A percentile compares a stretch with the other conserved stretches of the same genome.
Evolutionary conservation across 1,140 invertebrate genomes (phyloP).

Genomic region (Conopomorpha cramerella): DNA sequence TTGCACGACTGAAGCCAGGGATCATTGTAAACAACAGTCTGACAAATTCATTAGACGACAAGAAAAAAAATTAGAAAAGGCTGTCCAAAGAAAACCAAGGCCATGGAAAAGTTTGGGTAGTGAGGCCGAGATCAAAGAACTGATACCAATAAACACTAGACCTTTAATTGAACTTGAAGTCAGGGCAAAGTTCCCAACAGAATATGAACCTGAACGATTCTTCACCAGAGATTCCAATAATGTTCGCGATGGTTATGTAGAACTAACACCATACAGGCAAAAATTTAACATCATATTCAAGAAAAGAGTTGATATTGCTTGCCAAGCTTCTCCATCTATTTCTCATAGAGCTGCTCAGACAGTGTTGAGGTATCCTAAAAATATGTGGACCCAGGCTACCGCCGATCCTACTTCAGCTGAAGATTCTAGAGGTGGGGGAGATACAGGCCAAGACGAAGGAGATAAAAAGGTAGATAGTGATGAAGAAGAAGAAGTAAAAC

Average conservation of each 20-base stretch:
- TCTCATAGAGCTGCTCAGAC: slow-evolving; percentile 66
- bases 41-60: slow-evolving; percentile 51
- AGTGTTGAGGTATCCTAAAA: slow-evolving; percentile 64
- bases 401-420: slow-evolving; percentile 50
- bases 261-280: slow-evolving; percentile 62
- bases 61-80: slow-evolving; percentile 64
- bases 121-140: slow-evolving; percentile 64
- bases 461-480: slow-evolving; percentile 21
- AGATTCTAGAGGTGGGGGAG: not conserved
- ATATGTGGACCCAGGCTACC: slow-evolving; percentile 68
- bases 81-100: slow-evolving; percentile 63
- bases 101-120: slow-evolving; percentile 69
- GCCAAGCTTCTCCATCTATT: slow-evolving; percentile 53
- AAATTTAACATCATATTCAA: slow-evolving; percentile 63
- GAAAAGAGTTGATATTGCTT: slow-evolving; percentile 56
- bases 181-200: slow-evolving; percentile 63
- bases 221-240: slow-evolving; percentile 54
- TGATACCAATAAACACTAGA: slow-evolving; percentile 55
- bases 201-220: slow-evolving; percentile 49
- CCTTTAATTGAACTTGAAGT: slow-evolving; percentile 69
- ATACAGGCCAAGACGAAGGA: slow-evolving; percentile 3
- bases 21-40: slow-evolving; percentile 63
- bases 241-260: slow-evolving; percentile 69
- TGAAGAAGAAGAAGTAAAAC: slow-evolving; percentile 14
- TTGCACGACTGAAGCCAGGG: slow-evolving; percentile 62